Percentiles rank a stretch among this genome's conserved stretches.
Conservation (phyloP, 2,797 vertebrate species). For the Salarias fasciatus region DNA sequence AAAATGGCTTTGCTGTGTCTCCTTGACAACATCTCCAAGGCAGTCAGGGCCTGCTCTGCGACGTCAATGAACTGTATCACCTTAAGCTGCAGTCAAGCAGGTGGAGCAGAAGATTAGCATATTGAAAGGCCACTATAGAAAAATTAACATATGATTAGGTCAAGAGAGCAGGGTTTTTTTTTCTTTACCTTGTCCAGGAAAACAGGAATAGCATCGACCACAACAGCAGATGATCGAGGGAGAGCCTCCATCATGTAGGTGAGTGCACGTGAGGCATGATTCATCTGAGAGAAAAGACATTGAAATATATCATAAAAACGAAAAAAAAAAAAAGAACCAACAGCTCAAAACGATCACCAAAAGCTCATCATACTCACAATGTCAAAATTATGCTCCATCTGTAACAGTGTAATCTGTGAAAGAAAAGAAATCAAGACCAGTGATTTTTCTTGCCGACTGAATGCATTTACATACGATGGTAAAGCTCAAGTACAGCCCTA, state of each 20-base stretch:
- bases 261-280: conserved; percentile 98
- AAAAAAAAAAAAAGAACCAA: not conserved
- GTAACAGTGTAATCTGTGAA: conserved; percentile 94
- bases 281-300: conserved; percentile 87
- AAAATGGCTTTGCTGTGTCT: conserved; percentile 99
- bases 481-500: not conserved
- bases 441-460: not conserved
- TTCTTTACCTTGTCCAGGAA: conserved; percentile 99
- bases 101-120: conserved; percentile 37
- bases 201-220: conserved; percentile 98
- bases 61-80: conserved; percentile 99
- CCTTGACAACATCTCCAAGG: conserved; percentile 98
- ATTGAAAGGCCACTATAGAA: conserved; percentile 17
- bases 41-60: conserved; percentile 97
- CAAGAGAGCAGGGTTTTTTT: not conserved
- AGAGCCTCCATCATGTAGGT: conserved; percentile 99
- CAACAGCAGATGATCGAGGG: conserved; percentile 97
- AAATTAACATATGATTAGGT: conserved; percentile 7
- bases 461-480: not conserved
- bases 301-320: conserved; percentile 8
- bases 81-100: conserved; percentile 86
- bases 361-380: conserved; percentile 89
- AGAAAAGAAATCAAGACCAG: conserved; percentile 2
- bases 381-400: conserved; percentile 99
- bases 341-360: not conserved